Evolutionary conservation across 2,888 invertebrate species (phyloP).

Genomic region (Sipha maydis): DNA sequence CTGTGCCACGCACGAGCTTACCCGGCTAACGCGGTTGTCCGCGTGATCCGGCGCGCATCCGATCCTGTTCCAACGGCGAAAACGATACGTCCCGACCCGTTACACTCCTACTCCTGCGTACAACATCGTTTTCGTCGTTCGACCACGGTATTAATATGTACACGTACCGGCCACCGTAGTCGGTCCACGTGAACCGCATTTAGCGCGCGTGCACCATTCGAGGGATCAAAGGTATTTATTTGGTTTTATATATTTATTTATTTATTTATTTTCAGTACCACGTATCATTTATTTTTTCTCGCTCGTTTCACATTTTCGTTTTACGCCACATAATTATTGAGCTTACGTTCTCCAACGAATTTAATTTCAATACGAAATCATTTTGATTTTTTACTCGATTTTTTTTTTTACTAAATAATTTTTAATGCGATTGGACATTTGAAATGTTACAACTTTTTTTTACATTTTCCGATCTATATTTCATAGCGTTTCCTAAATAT

Average conservation of each 20-base stretch:
- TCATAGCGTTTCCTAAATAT: neutral
- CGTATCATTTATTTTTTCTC: neutral
- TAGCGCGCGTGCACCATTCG: neutral
- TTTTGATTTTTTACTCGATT: slow-evolving; percentile 13
- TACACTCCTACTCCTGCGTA: neutral
- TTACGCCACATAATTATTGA: slow-evolving; percentile 35
- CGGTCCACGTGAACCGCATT: no score
- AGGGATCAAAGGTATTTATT: slow-evolving; percentile 28
- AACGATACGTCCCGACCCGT: neutral
- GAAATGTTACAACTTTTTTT: neutral
- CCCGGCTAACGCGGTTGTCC: neutral
- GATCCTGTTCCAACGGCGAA: neutral
- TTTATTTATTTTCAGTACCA: neutral
- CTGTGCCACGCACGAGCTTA: neutral
- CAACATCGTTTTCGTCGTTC: neutral
- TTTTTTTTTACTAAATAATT: neutral
- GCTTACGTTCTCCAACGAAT: slow-evolving; percentile 23
- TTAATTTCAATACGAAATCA: slow-evolving; percentile 21
- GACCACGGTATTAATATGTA: no score
- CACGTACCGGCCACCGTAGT: no score
- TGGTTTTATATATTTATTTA: neutral
- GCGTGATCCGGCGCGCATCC: neutral
- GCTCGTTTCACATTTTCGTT: neutral
- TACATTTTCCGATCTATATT: neutral
- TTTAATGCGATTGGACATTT: neutral